phyloP scores from a whole-genome alignment of 2,888 invertebrate species.

The Laspeyria flexula region DNA sequence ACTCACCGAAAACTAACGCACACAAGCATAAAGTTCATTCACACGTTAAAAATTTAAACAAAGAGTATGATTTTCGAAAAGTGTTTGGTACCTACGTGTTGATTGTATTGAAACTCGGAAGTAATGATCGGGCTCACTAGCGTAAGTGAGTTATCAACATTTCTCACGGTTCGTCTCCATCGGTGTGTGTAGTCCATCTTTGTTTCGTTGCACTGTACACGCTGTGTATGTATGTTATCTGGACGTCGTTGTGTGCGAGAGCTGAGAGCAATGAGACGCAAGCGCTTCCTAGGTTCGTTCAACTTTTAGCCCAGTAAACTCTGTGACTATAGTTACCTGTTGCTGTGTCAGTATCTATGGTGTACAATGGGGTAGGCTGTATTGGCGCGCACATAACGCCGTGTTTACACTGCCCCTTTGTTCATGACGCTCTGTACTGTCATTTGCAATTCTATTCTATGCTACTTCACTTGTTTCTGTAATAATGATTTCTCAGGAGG shows the following conservation, averaged over 20 bases:
- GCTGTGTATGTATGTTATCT: slow-evolving; percentile 50
- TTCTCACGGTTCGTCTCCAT: slow-evolving; percentile 79
- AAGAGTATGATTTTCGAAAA: slow-evolving; percentile 55
- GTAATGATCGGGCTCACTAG: slow-evolving; percentile 75
- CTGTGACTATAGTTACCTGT: slow-evolving; percentile 64
- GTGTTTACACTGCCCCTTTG: slow-evolving; percentile 67
- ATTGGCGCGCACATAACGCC: slow-evolving; percentile 53
- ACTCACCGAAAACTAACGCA: slow-evolving; percentile 52
- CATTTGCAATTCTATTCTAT: slow-evolving; percentile 49
- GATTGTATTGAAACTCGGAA: slow-evolving; percentile 76
- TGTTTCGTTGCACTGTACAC: slow-evolving; percentile 58
- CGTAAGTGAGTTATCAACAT: slow-evolving; percentile 84
- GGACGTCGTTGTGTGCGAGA: slow-evolving; percentile 65
- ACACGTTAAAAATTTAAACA: slow-evolving; percentile 53
- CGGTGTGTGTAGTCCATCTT: slow-evolving; percentile 74
- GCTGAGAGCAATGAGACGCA: slow-evolving; percentile 77
- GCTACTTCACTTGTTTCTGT: slow-evolving; percentile 31
- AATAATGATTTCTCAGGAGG: slow-evolving; percentile 30
- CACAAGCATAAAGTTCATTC: slow-evolving; percentile 57
- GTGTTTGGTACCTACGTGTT: slow-evolving; percentile 46
- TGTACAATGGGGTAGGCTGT: slow-evolving; percentile 53
- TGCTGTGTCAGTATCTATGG: slow-evolving; percentile 53
- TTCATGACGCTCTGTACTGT: slow-evolving; percentile 49
- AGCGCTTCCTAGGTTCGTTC: slow-evolving; percentile 81
- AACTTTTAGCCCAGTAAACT: slow-evolving; percentile 87